phyloP scores from a whole-genome alignment of 2,888 invertebrate species.

The Dicyrtomina minuta region DNA sequence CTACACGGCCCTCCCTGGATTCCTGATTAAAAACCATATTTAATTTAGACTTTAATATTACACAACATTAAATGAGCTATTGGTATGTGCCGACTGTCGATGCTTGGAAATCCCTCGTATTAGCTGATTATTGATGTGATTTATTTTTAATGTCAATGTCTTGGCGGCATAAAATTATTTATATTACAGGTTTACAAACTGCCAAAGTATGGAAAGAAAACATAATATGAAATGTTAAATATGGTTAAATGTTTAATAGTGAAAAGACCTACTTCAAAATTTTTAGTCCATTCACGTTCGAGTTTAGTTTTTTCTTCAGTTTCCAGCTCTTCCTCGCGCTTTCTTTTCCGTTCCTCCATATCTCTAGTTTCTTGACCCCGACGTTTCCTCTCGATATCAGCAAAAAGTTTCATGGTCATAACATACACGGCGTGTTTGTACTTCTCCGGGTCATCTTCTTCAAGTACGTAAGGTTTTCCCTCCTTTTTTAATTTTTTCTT shows the following conservation, averaged over 20 bases:
- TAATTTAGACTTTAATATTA: neutral
- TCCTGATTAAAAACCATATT: conserved; percentile 62
- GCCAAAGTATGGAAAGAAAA: neutral
- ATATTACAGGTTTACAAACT: too few species aligned
- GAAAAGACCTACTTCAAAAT: conserved; percentile 77
- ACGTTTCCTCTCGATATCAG: conserved; percentile 90
- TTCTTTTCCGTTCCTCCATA: conserved; percentile 89
- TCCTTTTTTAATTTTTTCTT: conserved; percentile 88
- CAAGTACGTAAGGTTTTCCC: conserved; percentile 68
- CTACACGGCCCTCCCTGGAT: conserved; percentile 85
- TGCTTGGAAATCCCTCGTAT: too few species aligned
- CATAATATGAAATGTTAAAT: neutral
- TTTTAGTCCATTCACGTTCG: conserved; percentile 97
- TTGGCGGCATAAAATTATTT: neutral
- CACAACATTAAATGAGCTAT: too few species aligned
- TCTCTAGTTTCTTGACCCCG: conserved; percentile 84
- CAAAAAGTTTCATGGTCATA: conserved; percentile 96
- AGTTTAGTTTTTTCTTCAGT: conserved; percentile 85
- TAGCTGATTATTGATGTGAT: too few species aligned
- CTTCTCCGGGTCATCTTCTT: conserved; percentile 67
- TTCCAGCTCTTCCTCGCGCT: conserved; percentile 88
- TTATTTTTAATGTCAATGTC: too few species aligned
- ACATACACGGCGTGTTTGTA: conserved; percentile 90
- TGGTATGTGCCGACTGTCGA: too few species aligned
- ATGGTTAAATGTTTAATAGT: neutral